Conservation (phyloP, 2,888 invertebrate species). For the Meiosimyza decipiens region DNA sequence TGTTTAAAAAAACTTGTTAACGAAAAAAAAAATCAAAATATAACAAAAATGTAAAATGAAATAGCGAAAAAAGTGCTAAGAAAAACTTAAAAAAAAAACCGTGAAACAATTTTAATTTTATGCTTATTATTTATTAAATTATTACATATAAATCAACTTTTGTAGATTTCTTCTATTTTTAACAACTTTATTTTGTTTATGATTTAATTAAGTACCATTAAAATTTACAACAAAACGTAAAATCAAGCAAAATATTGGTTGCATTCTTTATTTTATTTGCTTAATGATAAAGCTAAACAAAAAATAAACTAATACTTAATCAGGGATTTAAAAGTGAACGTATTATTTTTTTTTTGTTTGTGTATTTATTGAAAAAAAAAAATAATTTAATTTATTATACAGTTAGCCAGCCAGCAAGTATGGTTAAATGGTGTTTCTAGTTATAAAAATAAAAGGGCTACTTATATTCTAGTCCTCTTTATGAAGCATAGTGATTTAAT, state of each 20-base stretch:
- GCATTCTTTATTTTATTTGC: slow-evolving; percentile 6
- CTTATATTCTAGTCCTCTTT: too few species aligned
- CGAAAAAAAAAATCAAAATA: slow-evolving; percentile 1
- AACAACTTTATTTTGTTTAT: slow-evolving; percentile 28
- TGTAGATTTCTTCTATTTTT: slow-evolving; percentile 32
- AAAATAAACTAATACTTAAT: slow-evolving; percentile 2
- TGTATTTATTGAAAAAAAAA: not conserved
- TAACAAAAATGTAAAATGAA: slow-evolving; percentile 14
- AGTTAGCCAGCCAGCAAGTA: too few species aligned
- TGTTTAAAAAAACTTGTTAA: not conserved
- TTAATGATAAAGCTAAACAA: not conserved
- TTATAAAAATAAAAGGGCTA: too few species aligned
- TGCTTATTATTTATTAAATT: slow-evolving; percentile 36
- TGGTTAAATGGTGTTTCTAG: too few species aligned
- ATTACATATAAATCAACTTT: slow-evolving; percentile 30
- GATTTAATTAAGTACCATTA: slow-evolving; percentile 25
- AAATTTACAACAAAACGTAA: slow-evolving; percentile 11
- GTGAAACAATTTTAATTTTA: slow-evolving; percentile 27
- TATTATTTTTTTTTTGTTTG: slow-evolving; percentile 16
- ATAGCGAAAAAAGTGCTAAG: not conserved
- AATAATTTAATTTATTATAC: too few species aligned
- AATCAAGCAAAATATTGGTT: slow-evolving; percentile 9
- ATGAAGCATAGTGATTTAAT: too few species aligned
- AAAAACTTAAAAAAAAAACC: not conserved
- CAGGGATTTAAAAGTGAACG: slow-evolving; percentile 25